phyloP scores from a whole-genome alignment of 2,113 vertebrate species.

The Pygoscelis adeliae region DNA sequence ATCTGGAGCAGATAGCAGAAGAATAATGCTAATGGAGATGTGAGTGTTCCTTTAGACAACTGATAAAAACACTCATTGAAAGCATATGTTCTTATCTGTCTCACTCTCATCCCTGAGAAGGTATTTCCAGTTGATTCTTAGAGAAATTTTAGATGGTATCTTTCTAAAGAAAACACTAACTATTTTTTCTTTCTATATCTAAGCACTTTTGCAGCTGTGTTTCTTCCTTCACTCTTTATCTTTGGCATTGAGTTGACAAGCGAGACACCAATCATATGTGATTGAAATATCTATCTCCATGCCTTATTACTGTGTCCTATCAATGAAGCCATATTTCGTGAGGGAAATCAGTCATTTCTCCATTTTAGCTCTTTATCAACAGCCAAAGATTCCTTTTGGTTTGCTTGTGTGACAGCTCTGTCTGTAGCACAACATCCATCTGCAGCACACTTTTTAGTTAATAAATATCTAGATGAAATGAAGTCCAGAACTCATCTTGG shows the following conservation, averaged over 20 bases:
- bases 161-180: background rate
- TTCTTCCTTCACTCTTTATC: background rate
- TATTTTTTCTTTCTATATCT: background rate
- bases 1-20: constrained; percentile 7
- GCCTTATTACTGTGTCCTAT: background rate
- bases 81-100: constrained; percentile 2
- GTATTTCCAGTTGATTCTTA: background rate
- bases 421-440: background rate
- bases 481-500: background rate
- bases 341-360: background rate
- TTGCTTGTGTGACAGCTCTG: background rate
- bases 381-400: background rate
- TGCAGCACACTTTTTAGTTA: background rate
- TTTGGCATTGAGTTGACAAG: background rate
- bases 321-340: background rate
- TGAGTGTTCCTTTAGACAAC: background rate
- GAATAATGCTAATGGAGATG: constrained; percentile 1
- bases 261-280: constrained; percentile 13
- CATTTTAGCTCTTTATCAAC: background rate
- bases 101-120: background rate
- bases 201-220: background rate
- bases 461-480: constrained; percentile 23
- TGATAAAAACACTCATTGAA: constrained; percentile 1
- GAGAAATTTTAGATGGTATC: constrained; percentile 27
- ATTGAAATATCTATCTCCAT: constrained; percentile 10